phyloP scores from a whole-genome alignment of 1,140 invertebrate species.

The Choristoneura fumiferana region DNA sequence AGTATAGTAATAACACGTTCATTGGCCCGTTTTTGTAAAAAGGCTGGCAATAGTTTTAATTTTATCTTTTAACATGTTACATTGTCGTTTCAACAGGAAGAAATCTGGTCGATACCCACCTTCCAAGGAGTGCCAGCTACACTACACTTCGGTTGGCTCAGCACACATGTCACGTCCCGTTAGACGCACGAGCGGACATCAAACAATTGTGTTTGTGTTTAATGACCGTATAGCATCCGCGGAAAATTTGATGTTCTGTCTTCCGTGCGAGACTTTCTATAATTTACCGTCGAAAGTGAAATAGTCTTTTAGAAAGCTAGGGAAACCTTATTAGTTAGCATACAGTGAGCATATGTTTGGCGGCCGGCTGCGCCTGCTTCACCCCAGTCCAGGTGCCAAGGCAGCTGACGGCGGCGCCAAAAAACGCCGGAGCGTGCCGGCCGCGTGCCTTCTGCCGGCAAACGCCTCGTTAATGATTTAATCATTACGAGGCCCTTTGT shows the following conservation, averaged over 20 bases:
- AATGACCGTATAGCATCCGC: constrained; percentile 14
- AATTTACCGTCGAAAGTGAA: constrained; percentile 16
- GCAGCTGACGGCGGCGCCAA: constrained; percentile 42
- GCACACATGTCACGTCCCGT: constrained; percentile 10
- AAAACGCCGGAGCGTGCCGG: constrained; percentile 10
- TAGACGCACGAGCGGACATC: constrained; percentile 12
- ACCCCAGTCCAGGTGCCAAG: constrained; percentile 44
- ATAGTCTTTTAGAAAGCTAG: constrained; percentile 7
- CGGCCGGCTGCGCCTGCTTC: neutral
- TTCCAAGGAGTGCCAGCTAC: too few relatives aligned
- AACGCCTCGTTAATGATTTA: constrained; percentile 25
- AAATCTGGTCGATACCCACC: too few relatives aligned
- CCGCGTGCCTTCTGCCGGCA: constrained; percentile 16
- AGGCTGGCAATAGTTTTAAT: too few relatives aligned
- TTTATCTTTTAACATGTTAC: too few relatives aligned
- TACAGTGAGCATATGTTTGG: neutral
- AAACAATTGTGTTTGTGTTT: constrained; percentile 16
- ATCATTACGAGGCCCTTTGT: constrained; percentile 9
- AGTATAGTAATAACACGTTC: too few relatives aligned
- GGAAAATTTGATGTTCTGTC: constrained; percentile 10
- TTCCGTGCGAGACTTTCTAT: constrained; percentile 10
- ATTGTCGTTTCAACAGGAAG: too few relatives aligned
- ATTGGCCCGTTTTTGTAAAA: too few relatives aligned
- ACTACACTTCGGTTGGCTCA: neutral
- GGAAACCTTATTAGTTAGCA: constrained; percentile 8